Percentiles rank a stretch among this genome's conserved stretches.
phyloP scores from a whole-genome alignment of 2,797 vertebrate genomes.

The Chrosomus eos region DNA sequence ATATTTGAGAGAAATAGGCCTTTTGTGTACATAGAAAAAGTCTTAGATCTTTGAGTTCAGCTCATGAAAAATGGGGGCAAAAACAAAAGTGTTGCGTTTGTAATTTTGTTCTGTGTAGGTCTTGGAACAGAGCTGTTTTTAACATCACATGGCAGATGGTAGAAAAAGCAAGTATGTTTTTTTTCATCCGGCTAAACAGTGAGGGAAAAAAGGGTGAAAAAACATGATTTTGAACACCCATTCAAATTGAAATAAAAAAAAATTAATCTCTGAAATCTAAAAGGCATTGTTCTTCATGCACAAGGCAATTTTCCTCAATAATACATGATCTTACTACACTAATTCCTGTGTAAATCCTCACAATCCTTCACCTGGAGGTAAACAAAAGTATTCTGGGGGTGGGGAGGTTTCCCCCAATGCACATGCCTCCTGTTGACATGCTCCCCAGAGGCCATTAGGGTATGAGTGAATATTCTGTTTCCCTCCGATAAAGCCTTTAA shows the following conservation, averaged over 20 bases:
- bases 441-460: constrained; percentile 41
- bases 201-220: background rate
- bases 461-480: constrained; percentile 44
- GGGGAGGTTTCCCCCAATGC: constrained; percentile 25
- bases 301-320: constrained; percentile 25
- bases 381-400: constrained; percentile 26
- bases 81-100: too few relatives aligned
- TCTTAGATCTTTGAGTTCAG: too few relatives aligned
- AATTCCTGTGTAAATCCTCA: constrained; percentile 42
- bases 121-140: background rate
- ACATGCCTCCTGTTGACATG: constrained; percentile 36
- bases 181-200: background rate
- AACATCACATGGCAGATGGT: background rate
- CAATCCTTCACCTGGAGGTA: constrained; percentile 43
- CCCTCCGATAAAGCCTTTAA: constrained; percentile 47
- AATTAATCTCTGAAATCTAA: constrained; percentile 26
- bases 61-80: too few relatives aligned
- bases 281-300: constrained; percentile 11
- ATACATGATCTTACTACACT: constrained; percentile 24
- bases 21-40: too few relatives aligned
- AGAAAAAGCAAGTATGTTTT: background rate
- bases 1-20: too few relatives aligned
- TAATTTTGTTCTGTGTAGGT: background rate
- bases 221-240: background rate
- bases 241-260: background rate